These are phyloP conservation scores for Drosophila kuntzei DNA, from an alignment of 2,888 invertebrate species.

Conservation along the genomic window DNA sequence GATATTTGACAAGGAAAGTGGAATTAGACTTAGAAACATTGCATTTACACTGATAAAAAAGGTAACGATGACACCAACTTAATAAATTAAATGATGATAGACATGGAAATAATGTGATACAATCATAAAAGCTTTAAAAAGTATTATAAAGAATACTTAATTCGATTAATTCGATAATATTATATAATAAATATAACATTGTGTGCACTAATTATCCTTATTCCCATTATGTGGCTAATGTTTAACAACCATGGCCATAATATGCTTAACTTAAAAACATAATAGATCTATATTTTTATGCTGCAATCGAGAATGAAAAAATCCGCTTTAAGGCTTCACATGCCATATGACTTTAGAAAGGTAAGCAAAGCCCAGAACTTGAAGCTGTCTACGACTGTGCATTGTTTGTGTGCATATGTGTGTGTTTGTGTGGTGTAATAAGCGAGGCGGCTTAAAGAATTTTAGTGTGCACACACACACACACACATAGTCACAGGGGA, in stretches of 20 bases:
- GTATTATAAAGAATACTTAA: not conserved
- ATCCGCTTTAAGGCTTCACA: constrained; percentile 4
- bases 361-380: constrained; percentile 41
- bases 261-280: constrained; percentile 28
- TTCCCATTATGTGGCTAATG: not conserved
- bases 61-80: too few species aligned
- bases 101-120: too few species aligned
- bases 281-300: constrained; percentile 41
- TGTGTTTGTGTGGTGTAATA: constrained; percentile 58
- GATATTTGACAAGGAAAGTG: too few species aligned
- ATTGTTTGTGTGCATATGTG: constrained; percentile 21
- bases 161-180: not conserved
- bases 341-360: constrained; percentile 21
- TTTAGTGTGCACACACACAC: constrained; percentile 56
- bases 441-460: constrained; percentile 68
- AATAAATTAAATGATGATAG: too few species aligned
- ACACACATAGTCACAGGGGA: constrained; percentile 10
- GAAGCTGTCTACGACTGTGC: constrained; percentile 66
- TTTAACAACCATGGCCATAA: constrained; percentile 22
- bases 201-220: not conserved
- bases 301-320: constrained; percentile 8
- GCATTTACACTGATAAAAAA: too few species aligned
- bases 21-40: too few species aligned
- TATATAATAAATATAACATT: not conserved
- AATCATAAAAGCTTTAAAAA: not conserved